Evolutionary conservation across 30 jellyfish, hydroid and myxozoan species (phyloP).

Genomic region (Hydra vulgaris): DNA sequence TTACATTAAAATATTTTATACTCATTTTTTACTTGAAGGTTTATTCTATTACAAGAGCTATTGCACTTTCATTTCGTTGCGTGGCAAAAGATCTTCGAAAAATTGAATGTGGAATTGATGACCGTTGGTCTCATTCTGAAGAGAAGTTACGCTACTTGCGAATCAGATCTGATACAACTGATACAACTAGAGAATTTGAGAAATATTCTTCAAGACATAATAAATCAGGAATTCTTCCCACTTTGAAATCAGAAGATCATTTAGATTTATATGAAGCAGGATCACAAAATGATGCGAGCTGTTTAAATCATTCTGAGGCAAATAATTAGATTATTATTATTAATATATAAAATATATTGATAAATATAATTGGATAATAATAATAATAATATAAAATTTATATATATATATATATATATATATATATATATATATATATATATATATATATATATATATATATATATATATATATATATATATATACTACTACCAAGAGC

Average conservation of each 20-base stretch:
- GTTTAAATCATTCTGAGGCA: too few species aligned
- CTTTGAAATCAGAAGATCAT: slow-evolving; percentile 21
- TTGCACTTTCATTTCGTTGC: slow-evolving; percentile 77
- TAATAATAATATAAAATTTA: too few species aligned
- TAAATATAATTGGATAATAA: too few species aligned
- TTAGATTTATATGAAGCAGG: neutral
- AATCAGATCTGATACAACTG: slow-evolving; percentile 28
- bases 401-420: too few species aligned
- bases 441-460: too few species aligned
- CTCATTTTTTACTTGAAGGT: slow-evolving; percentile 21
- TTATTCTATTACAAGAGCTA: slow-evolving; percentile 66
- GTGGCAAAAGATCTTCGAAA: slow-evolving; percentile 64
- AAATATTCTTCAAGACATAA: slow-evolving; percentile 2
- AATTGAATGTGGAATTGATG: slow-evolving; percentile 30
- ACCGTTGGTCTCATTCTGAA: slow-evolving; percentile 77
- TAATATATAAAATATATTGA: too few species aligned
- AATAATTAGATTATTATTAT: too few species aligned
- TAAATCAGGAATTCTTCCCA: neutral
- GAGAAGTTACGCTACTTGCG: slow-evolving; percentile 42
- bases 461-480: too few species aligned
- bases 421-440: too few species aligned
- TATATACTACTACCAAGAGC: too few species aligned
- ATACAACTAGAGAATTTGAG: slow-evolving; percentile 33
- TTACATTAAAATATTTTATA: too few species aligned
- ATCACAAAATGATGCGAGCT: too few species aligned